phyloP scores from a whole-genome alignment of 30 jellyfish, hydroid and myxozoan genomes.

The Cassiopea xamachana region DNA sequence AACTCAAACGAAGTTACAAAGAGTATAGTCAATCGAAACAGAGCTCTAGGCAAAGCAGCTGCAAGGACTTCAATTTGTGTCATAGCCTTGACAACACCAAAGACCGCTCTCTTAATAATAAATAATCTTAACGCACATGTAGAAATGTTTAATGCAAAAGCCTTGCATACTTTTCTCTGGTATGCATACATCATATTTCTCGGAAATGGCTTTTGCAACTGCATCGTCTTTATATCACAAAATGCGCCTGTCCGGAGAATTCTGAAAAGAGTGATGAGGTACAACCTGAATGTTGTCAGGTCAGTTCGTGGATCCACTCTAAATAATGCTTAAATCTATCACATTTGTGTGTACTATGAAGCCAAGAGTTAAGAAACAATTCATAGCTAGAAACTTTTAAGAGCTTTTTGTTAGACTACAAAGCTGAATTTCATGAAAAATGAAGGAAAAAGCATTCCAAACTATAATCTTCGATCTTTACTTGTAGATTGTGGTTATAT shows the following conservation, averaged over 20 bases:
- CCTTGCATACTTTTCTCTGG: not conserved
- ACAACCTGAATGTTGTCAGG: not conserved
- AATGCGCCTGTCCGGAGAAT: not conserved
- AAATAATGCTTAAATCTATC: not conserved
- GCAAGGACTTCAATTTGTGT: not conserved
- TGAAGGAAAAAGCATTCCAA: too few species aligned
- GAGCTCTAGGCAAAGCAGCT: not conserved
- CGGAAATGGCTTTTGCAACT: constrained; percentile 7
- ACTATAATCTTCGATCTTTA: too few species aligned
- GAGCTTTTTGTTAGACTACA: too few species aligned
- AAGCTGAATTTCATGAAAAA: too few species aligned
- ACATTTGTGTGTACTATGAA: too few species aligned
- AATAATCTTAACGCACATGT: not conserved
- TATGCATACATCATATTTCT: not conserved
- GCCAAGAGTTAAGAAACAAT: too few species aligned
- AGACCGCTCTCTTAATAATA: not conserved
- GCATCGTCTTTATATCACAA: not conserved
- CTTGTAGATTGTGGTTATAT: too few species aligned
- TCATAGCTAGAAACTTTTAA: too few species aligned
- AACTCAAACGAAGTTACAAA: not conserved
- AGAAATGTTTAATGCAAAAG: not conserved
- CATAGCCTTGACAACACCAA: not conserved
- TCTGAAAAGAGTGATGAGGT: not conserved
- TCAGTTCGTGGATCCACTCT: not conserved
- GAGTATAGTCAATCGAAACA: not conserved